Conservation (phyloP, 1,140 invertebrate species). For the Drosophila elegans region DNA sequence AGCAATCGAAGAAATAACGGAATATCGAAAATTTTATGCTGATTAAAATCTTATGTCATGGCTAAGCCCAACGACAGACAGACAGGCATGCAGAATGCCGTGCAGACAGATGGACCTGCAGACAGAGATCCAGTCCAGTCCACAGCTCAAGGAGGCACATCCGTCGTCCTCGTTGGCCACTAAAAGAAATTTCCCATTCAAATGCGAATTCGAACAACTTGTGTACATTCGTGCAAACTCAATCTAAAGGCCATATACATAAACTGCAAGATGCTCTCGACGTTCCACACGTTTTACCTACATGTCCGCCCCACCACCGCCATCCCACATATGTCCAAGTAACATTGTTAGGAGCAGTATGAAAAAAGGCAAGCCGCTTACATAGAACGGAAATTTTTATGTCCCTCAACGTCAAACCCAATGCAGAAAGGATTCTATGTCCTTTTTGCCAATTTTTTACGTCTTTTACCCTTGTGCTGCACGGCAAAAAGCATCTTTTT, state of each 20-base stretch:
- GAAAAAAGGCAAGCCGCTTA: conserved; percentile 40
- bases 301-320: conserved; percentile 21
- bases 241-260: conserved; percentile 76
- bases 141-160: conserved; percentile 58
- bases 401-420: conserved; percentile 79
- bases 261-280: conserved; percentile 74
- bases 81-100: conserved; percentile 27
- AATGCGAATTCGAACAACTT: conserved; percentile 63
- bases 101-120: conserved; percentile 17
- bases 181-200: conserved; percentile 74
- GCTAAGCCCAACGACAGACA: conserved; percentile 40
- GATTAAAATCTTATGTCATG: conserved; percentile 77
- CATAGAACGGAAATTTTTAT: conserved; percentile 76
- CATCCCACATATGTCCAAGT: conserved; percentile 57
- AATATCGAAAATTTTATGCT: conserved; percentile 72
- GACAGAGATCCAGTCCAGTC: conserved; percentile 1
- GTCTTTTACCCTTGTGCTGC: conserved; percentile 7
- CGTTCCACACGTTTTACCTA: conserved; percentile 37
- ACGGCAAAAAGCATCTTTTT: conserved; percentile 6
- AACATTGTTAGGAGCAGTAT: conserved; percentile 35
- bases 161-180: conserved; percentile 57
- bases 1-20: conserved; percentile 38
- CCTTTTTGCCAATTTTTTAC: conserved; percentile 17
- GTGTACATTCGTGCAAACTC: conserved; percentile 71
- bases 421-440: conserved; percentile 50